Percentiles rank a stretch among this genome's conserved stretches.
Conservation (phyloP, 2,113 vertebrate genomes). For the Mirza zaza region DNA sequence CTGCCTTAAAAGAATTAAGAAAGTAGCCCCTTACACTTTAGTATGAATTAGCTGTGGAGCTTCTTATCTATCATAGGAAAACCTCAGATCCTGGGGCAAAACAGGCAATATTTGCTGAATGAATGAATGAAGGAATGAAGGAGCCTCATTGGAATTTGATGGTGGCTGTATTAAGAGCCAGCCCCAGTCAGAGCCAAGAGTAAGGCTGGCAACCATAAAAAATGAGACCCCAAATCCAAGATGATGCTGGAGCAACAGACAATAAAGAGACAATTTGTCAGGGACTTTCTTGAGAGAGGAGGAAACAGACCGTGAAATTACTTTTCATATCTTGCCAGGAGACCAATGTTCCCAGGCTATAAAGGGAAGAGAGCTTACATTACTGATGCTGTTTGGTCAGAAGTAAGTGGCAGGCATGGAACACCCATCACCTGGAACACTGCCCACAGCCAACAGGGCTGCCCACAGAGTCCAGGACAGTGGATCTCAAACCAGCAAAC, state of each 20-base stretch:
- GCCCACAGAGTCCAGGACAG: neutral
- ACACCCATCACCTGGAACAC: neutral
- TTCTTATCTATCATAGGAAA: neutral
- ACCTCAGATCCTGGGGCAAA: neutral
- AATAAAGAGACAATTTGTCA: constrained; percentile 23
- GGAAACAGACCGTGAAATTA: constrained; percentile 52
- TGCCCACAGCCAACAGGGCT: fast-evolving
- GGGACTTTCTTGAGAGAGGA: neutral
- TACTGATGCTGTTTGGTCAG: constrained; percentile 21
- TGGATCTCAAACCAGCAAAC: neutral
- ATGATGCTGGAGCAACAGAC: neutral
- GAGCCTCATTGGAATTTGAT: neutral
- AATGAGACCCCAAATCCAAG: neutral
- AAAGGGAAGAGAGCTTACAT: constrained; percentile 10
- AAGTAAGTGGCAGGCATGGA: neutral
- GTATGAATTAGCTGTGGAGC: neutral
- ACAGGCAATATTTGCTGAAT: neutral
- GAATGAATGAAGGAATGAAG: neutral
- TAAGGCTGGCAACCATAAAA: neutral
- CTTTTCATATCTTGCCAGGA: constrained; percentile 55
- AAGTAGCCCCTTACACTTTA: neutral
- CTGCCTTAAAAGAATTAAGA: neutral
- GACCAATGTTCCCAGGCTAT: constrained; percentile 28
- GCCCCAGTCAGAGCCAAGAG: neutral
- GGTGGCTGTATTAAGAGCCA: neutral